These are phyloP conservation scores for Eueides isabella DNA, from an alignment of 1,140 invertebrate genomes.

Conservation along the genomic window DNA sequence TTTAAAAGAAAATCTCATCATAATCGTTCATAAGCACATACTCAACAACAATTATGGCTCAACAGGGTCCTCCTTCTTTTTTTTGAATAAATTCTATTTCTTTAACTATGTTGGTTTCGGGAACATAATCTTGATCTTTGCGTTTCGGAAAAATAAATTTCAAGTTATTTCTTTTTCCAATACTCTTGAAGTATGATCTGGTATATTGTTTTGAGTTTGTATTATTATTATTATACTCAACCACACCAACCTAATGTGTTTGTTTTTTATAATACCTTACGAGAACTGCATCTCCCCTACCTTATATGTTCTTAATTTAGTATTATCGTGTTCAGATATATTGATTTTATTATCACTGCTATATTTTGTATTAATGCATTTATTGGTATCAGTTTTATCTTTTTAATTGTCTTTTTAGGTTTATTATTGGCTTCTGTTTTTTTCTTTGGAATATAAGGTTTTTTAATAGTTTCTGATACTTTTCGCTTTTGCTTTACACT, in stretches of 20 bases:
- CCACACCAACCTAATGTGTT: conserved; percentile 6
- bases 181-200: background rate
- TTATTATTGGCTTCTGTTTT: conserved; percentile 6
- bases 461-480: background rate
- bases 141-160: conserved; percentile 22
- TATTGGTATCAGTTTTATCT: conserved; percentile 2
- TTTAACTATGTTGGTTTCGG: conserved; percentile 22
- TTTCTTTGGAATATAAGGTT: conserved; percentile 12
- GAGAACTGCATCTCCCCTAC: conserved; percentile 8
- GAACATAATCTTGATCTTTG: conserved; percentile 23
- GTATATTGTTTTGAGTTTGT: conserved; percentile 4
- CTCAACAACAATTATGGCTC: no score
- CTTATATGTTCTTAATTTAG: conserved; percentile 12
- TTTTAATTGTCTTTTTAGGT: background rate
- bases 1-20: conserved; percentile 21
- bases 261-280: conserved; percentile 11
- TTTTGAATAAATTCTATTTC: conserved; percentile 21
- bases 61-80: conserved; percentile 14
- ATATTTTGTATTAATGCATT: conserved; percentile 9
- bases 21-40: conserved; percentile 28
- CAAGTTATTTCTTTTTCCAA: conserved; percentile 12
- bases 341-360: conserved; percentile 11
- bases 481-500: conserved; percentile 3
- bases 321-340: no score
- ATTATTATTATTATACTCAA: conserved; percentile 11